phyloP scores from a whole-genome alignment of 2,888 invertebrate species.

The Seira ritae region DNA sequence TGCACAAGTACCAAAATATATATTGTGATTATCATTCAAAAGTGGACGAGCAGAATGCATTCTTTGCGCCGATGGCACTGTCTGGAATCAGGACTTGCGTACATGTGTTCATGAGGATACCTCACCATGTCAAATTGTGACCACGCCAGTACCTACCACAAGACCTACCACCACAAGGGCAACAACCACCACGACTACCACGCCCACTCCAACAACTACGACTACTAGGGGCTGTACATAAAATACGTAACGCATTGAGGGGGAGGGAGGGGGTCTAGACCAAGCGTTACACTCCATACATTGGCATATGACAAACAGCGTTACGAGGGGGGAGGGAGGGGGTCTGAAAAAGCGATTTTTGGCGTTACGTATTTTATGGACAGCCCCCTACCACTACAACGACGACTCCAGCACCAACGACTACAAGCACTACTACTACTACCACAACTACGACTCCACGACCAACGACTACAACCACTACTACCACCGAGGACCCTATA shows the following conservation, averaged over 20 bases:
- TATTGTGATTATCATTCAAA: not conserved
- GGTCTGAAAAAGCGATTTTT: too few relatives aligned
- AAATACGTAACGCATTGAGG: not conserved
- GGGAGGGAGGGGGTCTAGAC: too few relatives aligned
- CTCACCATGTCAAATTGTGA: not conserved
- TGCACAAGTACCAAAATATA: too few relatives aligned
- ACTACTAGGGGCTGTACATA: conserved; percentile 13
- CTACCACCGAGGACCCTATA: conserved; percentile 33
- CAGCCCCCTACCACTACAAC: not conserved
- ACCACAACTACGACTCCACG: conserved; percentile 7
- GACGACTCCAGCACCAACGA: conserved; percentile 16
- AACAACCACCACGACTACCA: conserved; percentile 23
- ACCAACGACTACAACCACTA: not conserved
- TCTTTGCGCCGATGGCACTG: conserved; percentile 15
- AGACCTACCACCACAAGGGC: not conserved
- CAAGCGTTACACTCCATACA: too few relatives aligned
- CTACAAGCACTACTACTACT: not conserved
- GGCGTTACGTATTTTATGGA: too few relatives aligned
- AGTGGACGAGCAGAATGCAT: conserved; percentile 22
- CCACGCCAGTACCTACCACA: conserved; percentile 9
- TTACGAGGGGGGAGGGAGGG: too few relatives aligned
- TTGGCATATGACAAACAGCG: too few relatives aligned
- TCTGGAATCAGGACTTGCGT: conserved; percentile 27
- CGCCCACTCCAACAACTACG: conserved; percentile 24
- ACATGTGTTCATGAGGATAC: conserved; percentile 20